phyloP scores from a whole-genome alignment of 37 sponge, comb jelly and placozoan genomes.

The Hormiphora californensis region DNA sequence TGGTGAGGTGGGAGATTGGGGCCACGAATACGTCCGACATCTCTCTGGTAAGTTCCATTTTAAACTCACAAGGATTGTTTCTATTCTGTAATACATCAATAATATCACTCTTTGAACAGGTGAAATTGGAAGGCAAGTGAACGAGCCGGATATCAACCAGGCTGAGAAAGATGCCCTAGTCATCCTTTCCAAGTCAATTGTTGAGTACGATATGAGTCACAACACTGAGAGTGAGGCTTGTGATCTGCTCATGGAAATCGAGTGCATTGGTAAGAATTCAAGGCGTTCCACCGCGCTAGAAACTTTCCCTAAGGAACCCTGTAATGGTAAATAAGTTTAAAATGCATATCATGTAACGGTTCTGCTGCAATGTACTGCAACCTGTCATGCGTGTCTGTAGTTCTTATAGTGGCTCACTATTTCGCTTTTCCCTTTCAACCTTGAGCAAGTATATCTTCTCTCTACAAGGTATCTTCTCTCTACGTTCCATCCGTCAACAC shows the following conservation, averaged over 20 bases:
- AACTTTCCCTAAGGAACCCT: no score
- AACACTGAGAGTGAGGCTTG: slow-evolving; percentile 89
- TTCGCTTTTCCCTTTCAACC: no score
- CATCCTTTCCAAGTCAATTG: slow-evolving; percentile 66
- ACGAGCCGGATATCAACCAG: slow-evolving; percentile 23
- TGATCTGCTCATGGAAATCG: slow-evolving; percentile 97
- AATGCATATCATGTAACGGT: no score
- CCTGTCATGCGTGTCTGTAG: no score
- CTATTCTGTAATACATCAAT: not conserved
- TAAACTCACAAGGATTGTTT: not conserved
- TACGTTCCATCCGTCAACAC: no score
- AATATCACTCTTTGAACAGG: slow-evolving; percentile 56
- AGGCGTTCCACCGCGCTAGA: no score
- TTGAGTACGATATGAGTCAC: slow-evolving; percentile 74
- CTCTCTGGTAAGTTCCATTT: not conserved
- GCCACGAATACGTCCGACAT: slow-evolving; percentile 93
- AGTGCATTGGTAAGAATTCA: slow-evolving; percentile 54
- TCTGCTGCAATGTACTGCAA: no score
- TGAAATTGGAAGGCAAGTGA: slow-evolving; percentile 55
- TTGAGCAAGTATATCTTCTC: no score
- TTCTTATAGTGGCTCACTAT: no score
- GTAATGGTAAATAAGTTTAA: no score
- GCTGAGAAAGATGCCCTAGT: slow-evolving; percentile 14
- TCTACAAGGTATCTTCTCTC: no score
- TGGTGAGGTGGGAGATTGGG: slow-evolving; percentile 76